Base-by-base conservation (phyloP, 1,140 invertebrate genomes). In the Penaeus vannamei region DNA sequence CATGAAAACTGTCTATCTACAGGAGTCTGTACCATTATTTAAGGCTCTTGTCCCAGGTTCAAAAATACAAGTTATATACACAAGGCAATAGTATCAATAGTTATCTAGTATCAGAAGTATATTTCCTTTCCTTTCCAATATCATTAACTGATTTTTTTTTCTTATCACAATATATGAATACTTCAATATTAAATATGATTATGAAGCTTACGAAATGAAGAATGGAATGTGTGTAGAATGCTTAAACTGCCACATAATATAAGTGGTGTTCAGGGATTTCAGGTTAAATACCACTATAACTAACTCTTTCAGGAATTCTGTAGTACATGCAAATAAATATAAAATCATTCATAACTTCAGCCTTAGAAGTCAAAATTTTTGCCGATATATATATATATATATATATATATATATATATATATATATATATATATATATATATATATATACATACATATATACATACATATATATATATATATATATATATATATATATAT, bases 1-100 rank as follows among this genome's bases (percentile, higher is more conserved):
- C 87, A 89, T 62, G 87, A 84, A 89, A 89, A 88, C 36, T 89
- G 59, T 84, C 82, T 89, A 77, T 89, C 82, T 84, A 89, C 85
- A 86, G 59, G 32, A 79, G 60, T 89, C 82, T 89, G 66, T 89
- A 87, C 66, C 86, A 61, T 86, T 53, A 42, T 86, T 83, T 89
- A 89, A 89, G 87, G 87, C 87, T 89, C 87, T 60, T 87, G 86
- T 87, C 86, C 79, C 86, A 87, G 81, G 86, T 87, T 87, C 86
- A 87, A 89, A 84, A 84, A 84, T 84, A 89, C 87, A 89, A 77
- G 82, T 89, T 89, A 89, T 89, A 80, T 89, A 89, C 87, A 89
- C 87, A 89, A 89, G 87, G 87, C 87, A 89, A 79, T 89, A 85
- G 79, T 89, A 89, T 89, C 36, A 89, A 84, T 84, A 77, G 83